Evolutionary conservation across 2,797 vertebrate species (phyloP).

Genomic region (Enteromius treurensis): DNA sequence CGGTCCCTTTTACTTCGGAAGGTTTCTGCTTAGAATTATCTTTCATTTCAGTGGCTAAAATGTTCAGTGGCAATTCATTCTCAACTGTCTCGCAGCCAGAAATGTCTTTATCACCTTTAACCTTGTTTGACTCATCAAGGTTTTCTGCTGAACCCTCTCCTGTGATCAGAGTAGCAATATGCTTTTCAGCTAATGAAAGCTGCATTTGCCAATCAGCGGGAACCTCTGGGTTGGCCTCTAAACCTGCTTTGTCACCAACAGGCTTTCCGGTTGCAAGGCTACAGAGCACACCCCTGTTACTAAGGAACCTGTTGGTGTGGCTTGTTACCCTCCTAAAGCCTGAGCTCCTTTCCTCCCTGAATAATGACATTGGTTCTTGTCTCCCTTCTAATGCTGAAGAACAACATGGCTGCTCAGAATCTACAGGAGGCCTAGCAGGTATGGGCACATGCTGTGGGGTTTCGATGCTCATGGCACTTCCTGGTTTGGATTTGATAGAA

Average conservation of each 20-base stretch:
- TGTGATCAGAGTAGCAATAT: slow-evolving; percentile 63
- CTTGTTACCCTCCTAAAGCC: slow-evolving; percentile 56
- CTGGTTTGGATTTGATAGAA: slow-evolving; percentile 67
- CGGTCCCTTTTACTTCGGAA: slow-evolving; percentile 74
- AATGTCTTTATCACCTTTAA: slow-evolving; percentile 18
- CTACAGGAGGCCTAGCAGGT: slow-evolving; percentile 49
- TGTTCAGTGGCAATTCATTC: slow-evolving; percentile 15
- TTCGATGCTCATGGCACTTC: slow-evolving; percentile 65
- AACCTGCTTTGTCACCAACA: slow-evolving; percentile 50
- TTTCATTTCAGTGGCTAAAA: slow-evolving; percentile 18
- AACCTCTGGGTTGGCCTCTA: slow-evolving; percentile 54
- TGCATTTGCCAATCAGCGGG: slow-evolving; percentile 62
- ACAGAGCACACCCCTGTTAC: slow-evolving; percentile 47
- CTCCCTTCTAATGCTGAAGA: slow-evolving; percentile 53
- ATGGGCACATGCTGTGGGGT: slow-evolving; percentile 56
- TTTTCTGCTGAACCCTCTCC: slow-evolving; percentile 53
- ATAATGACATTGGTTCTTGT: slow-evolving; percentile 56
- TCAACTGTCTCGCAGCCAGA: slow-evolving; percentile 29
- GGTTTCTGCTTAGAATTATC: slow-evolving; percentile 46
- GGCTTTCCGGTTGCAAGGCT: slow-evolving; percentile 53
- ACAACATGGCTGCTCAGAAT: slow-evolving; percentile 78
- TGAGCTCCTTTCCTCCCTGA: slow-evolving; percentile 56
- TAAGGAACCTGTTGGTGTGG: slow-evolving; percentile 53
- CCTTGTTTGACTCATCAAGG: slow-evolving; percentile 38
- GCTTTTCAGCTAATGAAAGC: slow-evolving; percentile 61